Base-by-base conservation (phyloP, 2,888 invertebrate species). In the Agonopterix subpropinquella region DNA sequence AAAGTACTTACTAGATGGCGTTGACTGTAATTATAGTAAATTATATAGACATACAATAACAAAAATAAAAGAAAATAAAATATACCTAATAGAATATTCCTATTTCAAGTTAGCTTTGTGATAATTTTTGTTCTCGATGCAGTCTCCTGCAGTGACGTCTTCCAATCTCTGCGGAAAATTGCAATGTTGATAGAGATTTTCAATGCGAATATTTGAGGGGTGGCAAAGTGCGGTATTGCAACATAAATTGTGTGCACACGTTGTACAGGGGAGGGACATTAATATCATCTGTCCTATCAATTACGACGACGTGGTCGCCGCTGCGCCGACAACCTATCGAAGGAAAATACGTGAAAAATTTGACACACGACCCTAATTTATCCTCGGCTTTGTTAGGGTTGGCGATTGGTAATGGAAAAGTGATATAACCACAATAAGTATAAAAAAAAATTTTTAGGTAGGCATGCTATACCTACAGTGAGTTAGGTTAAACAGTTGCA, bases 211-310 rank as follows among this genome's bases (percentile, higher is more conserved):
- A 39, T 39, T 39, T n/a, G 39, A 39, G 39, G 39, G 10, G 53
- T 47, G 59, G 54, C 55, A 15, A 11, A 10, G 51, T 68, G 69
- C 61, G 66, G 74, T 75, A 77, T 79, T 73, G 73, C 69, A 67
- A 73, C 73, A 82, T 82, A 84, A 81, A 81, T 82, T 79, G 73
- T 62, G 65, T 62, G 65, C 79, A 79, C 79, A 71, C 77, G 73
- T 70, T 76, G 73, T 62, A 57, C 57, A 57, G 61, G 70, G 39
- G 70, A 52, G 62, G 66, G 69, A 71, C 77, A 80, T 81, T 81
- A 82, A 82, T 81, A 82, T 80, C 76, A 72, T 73, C 72, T 77
- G 80, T 77, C 79, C 81, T 78, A 83, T 84, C 81, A 83, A 84
- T 83, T 83, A 82, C 71, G 64, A 53, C 58, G 63, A 60, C 67